phyloP scores from a whole-genome alignment of 2,797 vertebrate species.

The Cossypha heuglini region DNA sequence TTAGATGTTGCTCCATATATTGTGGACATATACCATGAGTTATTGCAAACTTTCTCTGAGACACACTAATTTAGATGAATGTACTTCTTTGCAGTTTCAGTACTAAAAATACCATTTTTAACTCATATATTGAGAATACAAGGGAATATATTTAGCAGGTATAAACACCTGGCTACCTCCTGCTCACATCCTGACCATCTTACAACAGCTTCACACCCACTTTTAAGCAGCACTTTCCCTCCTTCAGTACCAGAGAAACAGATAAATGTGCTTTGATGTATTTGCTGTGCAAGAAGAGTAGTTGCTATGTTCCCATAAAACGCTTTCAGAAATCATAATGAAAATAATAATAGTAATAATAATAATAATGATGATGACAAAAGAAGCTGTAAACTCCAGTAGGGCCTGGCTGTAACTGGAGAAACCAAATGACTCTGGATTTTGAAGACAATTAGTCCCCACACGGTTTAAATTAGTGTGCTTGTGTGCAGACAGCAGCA shows the following conservation, averaged over 20 bases:
- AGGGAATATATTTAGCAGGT: background rate
- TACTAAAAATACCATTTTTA: background rate
- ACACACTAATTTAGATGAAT: background rate
- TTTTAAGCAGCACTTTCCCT: background rate
- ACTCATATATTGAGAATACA: background rate
- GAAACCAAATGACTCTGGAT: background rate
- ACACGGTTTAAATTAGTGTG: background rate
- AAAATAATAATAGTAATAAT: background rate
- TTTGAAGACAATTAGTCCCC: background rate
- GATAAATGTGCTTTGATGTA: background rate
- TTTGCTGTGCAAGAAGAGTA: background rate
- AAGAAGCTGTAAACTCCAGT: background rate
- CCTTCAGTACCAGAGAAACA: background rate
- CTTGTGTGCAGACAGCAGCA: conserved; percentile 22
- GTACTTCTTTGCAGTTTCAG: background rate
- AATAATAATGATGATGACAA: background rate
- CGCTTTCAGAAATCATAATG: background rate
- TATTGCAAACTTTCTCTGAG: background rate
- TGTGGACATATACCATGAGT: background rate
- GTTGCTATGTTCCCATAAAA: background rate
- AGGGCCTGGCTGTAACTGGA: background rate
- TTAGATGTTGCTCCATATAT: background rate
- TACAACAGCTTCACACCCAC: background rate
- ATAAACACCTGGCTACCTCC: background rate
- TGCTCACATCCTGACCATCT: background rate